Conservation (phyloP, 1,140 invertebrate genomes). For the Drosophila ficusphila region DNA sequence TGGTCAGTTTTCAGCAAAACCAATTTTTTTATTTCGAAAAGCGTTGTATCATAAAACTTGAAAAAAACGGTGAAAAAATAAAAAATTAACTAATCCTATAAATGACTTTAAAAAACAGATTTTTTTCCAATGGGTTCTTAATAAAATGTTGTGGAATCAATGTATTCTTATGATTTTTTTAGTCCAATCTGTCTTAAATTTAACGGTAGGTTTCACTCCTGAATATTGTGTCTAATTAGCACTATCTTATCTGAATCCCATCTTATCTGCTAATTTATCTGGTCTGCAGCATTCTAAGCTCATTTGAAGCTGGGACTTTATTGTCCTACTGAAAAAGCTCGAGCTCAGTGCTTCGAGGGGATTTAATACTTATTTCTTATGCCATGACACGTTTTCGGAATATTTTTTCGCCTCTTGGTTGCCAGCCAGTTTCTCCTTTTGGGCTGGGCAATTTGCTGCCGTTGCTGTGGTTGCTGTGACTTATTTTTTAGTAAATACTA, state of each 20-base stretch:
- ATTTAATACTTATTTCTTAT: slow-evolving; percentile 42
- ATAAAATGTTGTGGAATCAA: too few relatives aligned
- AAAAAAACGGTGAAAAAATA: too few relatives aligned
- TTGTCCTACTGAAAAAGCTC: slow-evolving; percentile 19
- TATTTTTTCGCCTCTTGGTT: slow-evolving; percentile 8
- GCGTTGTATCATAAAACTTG: too few relatives aligned
- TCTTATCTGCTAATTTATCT: slow-evolving; percentile 31
- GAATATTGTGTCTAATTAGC: slow-evolving; percentile 58
- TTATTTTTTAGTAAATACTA: slow-evolving; percentile 53
- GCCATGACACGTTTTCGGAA: slow-evolving; percentile 35
- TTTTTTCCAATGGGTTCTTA: too few relatives aligned
- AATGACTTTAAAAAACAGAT: too few relatives aligned
- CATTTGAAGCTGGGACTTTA: slow-evolving; percentile 34
- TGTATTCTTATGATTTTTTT: too few relatives aligned
- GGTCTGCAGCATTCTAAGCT: slow-evolving; percentile 28
- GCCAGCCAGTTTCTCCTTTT: neutral
- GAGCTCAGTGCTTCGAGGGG: slow-evolving; percentile 14
- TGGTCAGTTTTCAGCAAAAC: too few relatives aligned
- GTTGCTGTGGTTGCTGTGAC: slow-evolving; percentile 24
- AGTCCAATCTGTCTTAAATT: neutral
- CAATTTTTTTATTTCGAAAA: too few relatives aligned
- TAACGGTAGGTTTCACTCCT: neutral
- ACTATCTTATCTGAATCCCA: slow-evolving; percentile 70
- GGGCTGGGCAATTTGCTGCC: neutral
- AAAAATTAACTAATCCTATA: too few relatives aligned